phyloP scores from a whole-genome alignment of 2,888 invertebrate species.

The Tachystola acroxantha region DNA sequence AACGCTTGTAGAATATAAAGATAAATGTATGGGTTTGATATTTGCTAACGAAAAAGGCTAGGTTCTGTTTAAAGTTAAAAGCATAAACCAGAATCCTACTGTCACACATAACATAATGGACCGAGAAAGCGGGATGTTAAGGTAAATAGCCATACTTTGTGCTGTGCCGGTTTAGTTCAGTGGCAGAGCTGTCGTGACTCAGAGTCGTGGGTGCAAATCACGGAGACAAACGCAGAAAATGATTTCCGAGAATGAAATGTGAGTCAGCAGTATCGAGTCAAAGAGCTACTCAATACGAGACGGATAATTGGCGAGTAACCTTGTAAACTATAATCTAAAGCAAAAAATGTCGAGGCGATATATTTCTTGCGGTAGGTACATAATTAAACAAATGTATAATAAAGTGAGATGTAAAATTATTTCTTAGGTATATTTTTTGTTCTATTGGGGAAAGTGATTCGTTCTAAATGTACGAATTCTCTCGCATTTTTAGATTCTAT shows the following conservation, averaged over 20 bases:
- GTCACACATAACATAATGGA: no score
- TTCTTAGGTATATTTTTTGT: no score
- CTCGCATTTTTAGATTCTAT: no score
- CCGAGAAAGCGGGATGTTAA: slow-evolving; percentile 32
- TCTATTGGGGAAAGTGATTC: no score
- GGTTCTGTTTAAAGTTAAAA: no score
- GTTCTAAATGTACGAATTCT: no score
- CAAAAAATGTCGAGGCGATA: background rate
- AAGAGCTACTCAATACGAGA: background rate
- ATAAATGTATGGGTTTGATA: no score
- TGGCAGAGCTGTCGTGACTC: slow-evolving; percentile 32
- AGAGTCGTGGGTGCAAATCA: slow-evolving; percentile 30
- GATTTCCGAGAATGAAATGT: slow-evolving; percentile 19
- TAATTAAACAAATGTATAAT: slow-evolving; percentile 3
- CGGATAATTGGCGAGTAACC: background rate
- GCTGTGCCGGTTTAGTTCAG: slow-evolving; percentile 24
- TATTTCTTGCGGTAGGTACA: background rate
- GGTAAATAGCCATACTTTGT: slow-evolving; percentile 19
- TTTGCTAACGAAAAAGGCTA: no score
- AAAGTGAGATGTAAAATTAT: no score
- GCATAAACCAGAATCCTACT: no score
- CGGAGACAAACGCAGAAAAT: slow-evolving; percentile 18
- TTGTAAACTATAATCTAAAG: background rate
- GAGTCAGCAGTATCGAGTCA: slow-evolving; percentile 20
- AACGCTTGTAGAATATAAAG: no score